These are phyloP conservation scores for Tromatobia lineatoria DNA, from an alignment of 2,888 invertebrate species.

Conservation along the genomic window DNA sequence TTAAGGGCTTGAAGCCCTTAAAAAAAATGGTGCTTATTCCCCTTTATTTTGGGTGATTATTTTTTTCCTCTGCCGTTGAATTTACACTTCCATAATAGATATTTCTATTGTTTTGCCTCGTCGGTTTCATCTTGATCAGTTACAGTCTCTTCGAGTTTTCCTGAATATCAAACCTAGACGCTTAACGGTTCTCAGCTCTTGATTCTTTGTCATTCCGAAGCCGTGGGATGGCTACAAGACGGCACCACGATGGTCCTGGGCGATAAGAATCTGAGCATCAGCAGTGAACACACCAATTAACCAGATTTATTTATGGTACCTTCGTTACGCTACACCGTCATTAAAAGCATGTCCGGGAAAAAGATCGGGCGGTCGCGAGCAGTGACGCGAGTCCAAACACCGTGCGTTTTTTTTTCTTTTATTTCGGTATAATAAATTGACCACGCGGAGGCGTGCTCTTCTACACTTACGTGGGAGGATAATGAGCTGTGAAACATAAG, in stretches of 20 bases:
- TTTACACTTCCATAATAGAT: not conserved
- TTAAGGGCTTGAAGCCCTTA: conserved; percentile 70
- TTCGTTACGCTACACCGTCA: conserved; percentile 54
- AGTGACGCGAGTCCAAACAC: conserved; percentile 25
- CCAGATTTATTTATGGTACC: conserved; percentile 58
- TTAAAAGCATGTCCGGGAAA: conserved; percentile 56
- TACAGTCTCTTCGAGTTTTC: not conserved
- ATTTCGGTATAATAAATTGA: conserved; percentile 42
- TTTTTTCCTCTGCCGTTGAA: not conserved
- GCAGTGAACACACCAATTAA: conserved; percentile 52
- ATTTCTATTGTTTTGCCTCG: not conserved
- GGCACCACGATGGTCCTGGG: not conserved
- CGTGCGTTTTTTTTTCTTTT: conserved; percentile 29
- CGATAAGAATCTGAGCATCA: conserved; percentile 52
- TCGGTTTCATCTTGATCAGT: not conserved
- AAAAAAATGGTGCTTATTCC: not conserved
- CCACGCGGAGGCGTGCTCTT: not conserved
- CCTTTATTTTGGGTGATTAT: not conserved
- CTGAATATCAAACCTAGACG: not conserved
- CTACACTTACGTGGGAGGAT: conserved; percentile 25
- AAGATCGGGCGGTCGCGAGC: conserved; percentile 15
- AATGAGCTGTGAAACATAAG: conserved; percentile 55
- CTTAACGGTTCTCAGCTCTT: not conserved
- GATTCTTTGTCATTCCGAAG: not conserved
- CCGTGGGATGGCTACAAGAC: not conserved